Conservation (phyloP, 2,888 invertebrate species). For the Drosophila peninsularis region DNA sequence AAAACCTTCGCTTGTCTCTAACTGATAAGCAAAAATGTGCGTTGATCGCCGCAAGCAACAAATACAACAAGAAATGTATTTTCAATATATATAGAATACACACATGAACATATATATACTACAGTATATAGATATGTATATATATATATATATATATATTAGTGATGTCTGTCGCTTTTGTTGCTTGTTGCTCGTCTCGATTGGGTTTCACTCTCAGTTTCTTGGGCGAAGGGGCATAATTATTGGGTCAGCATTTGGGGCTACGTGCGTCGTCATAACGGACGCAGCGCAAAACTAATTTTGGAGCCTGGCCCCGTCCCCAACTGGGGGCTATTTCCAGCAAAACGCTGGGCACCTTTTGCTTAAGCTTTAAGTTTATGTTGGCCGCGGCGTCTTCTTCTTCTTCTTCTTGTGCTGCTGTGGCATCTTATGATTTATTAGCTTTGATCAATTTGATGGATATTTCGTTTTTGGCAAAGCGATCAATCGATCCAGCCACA, state of each 20-base stretch:
- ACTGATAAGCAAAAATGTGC: constrained; percentile 64
- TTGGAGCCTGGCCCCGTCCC: constrained; percentile 56
- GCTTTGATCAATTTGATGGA: constrained; percentile 83
- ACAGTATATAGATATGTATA: neutral
- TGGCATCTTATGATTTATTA: constrained; percentile 81
- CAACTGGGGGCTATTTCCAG: constrained; percentile 75
- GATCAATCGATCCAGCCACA: constrained; percentile 46
- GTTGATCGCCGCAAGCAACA: constrained; percentile 36
- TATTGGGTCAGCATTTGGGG: constrained; percentile 80
- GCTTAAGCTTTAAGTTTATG: constrained; percentile 26
- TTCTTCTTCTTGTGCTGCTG: constrained; percentile 34
- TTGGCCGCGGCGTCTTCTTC: constrained; percentile 16
- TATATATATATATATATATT: constrained; percentile 15
- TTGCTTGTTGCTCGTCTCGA: constrained; percentile 17
- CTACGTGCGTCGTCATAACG: constrained; percentile 67
- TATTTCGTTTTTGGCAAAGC: constrained; percentile 60
- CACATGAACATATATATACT: neutral
- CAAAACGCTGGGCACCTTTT: constrained; percentile 60
- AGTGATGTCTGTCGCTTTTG: constrained; percentile 34
- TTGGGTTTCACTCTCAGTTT: constrained; percentile 82
- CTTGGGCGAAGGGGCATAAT: constrained; percentile 70
- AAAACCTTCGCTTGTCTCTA: constrained; percentile 32
- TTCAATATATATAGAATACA: constrained; percentile 7
- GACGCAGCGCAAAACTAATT: constrained; percentile 74
- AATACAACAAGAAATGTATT: constrained; percentile 32